Conservation (phyloP, 2,888 invertebrate genomes). For the Sminthurinus aureus region DNA sequence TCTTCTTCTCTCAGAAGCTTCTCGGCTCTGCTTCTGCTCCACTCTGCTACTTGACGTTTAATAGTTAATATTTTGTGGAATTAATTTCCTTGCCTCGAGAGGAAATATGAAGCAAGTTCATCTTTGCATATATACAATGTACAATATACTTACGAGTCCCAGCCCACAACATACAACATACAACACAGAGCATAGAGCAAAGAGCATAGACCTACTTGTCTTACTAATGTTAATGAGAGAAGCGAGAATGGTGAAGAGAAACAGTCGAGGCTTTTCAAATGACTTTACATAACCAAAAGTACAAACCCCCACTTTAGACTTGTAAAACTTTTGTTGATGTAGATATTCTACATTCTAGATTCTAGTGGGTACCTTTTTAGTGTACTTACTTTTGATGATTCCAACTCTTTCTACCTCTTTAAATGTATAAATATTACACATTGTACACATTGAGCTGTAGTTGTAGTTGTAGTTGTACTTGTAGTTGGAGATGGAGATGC, state of each 20-base stretch:
- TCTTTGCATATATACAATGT: slow-evolving; percentile 45
- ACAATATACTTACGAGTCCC: slow-evolving; percentile 4
- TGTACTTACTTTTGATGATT: slow-evolving; percentile 12
- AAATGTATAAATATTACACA: no score
- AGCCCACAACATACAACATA: not conserved
- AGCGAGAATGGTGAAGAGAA: slow-evolving; percentile 42
- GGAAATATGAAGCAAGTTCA: slow-evolving; percentile 61
- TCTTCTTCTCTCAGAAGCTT: not conserved
- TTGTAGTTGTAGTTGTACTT: no score
- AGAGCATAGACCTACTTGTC: slow-evolving; percentile 34
- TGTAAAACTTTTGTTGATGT: no score
- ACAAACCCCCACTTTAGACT: no score
- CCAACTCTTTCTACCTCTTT: not conserved
- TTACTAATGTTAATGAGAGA: slow-evolving; percentile 47
- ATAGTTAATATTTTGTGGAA: slow-evolving; percentile 62
- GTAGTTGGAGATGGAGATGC: not conserved
- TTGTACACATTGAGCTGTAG: no score
- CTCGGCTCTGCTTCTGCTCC: no score
- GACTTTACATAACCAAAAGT: no score
- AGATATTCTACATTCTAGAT: no score
- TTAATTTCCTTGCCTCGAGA: slow-evolving; percentile 61
- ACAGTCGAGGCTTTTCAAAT: no score
- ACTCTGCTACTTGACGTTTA: slow-evolving; percentile 55
- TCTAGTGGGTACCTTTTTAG: not conserved
- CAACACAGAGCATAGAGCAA: not conserved